Evolutionary conservation across 2,797 vertebrate genomes (phyloP).

Genomic region (Gallinago solitaria): DNA sequence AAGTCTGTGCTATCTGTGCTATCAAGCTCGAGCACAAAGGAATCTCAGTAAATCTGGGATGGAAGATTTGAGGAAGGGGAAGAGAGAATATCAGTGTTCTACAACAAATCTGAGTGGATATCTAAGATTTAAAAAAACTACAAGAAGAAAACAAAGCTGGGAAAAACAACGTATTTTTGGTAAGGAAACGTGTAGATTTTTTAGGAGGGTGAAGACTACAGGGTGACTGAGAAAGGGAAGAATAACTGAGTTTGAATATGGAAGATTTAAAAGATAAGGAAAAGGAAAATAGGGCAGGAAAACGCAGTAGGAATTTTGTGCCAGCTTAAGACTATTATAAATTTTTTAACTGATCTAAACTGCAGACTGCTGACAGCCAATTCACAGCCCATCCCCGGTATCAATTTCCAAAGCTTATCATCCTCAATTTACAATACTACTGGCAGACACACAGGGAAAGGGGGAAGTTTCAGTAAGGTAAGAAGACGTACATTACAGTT

Average conservation of each 20-base stretch:
- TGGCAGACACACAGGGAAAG: slow-evolving; percentile 42
- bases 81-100: slow-evolving; percentile 71
- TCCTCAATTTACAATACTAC: slow-evolving; percentile 26
- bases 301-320: slow-evolving; percentile 25
- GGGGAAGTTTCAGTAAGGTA: slow-evolving; percentile 18
- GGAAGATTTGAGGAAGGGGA: slow-evolving; percentile 76
- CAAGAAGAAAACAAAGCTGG: not conserved
- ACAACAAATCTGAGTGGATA: slow-evolving; percentile 59
- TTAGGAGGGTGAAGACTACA: slow-evolving; percentile 12
- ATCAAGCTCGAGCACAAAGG: slow-evolving; percentile 72
- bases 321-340: slow-evolving; percentile 2
- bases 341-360: not conserved
- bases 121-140: slow-evolving; percentile 4
- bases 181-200: slow-evolving; percentile 6
- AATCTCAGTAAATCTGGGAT: slow-evolving; percentile 75
- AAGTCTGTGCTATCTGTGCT: slow-evolving; percentile 74
- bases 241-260: slow-evolving; percentile 10
- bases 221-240: slow-evolving; percentile 2
- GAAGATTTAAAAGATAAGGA: slow-evolving; percentile 25
- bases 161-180: slow-evolving; percentile 18
- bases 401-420: not conserved
- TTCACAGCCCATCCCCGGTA: not conserved
- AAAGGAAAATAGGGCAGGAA: slow-evolving; percentile 31
- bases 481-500: slow-evolving; percentile 7
- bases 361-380: not conserved